These are phyloP conservation scores for Argyrosomus regius DNA, from an alignment of 2,797 vertebrate genomes.

Conservation along the genomic window DNA sequence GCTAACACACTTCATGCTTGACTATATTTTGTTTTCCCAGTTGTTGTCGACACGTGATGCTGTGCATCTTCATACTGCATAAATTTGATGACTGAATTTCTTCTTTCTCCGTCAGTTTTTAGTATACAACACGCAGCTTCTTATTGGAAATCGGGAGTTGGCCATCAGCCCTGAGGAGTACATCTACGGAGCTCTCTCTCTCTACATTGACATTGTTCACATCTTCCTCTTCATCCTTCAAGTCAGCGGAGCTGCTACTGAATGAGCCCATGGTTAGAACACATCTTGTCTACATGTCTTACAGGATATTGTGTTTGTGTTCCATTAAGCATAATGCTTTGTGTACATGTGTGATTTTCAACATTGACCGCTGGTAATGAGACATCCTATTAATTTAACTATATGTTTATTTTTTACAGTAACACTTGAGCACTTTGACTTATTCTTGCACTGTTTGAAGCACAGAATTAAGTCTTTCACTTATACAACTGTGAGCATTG, in stretches of 20 bases:
- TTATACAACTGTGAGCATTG: slow-evolving; percentile 19
- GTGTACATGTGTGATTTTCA: slow-evolving; percentile 3
- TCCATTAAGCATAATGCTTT: not conserved
- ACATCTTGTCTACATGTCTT: not conserved
- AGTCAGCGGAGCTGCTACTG: slow-evolving; percentile 84
- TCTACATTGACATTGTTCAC: slow-evolving; percentile 94
- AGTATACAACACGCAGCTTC: slow-evolving; percentile 95
- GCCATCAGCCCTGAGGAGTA: slow-evolving; percentile 95
- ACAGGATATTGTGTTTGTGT: slow-evolving; percentile 4
- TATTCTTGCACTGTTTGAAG: slow-evolving; percentile 24
- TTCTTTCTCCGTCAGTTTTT: slow-evolving; percentile 87
- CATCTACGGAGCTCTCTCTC: slow-evolving; percentile 91
- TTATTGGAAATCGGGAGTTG: slow-evolving; percentile 93
- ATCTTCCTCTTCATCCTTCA: slow-evolving; percentile 95
- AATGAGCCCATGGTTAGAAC: slow-evolving; percentile 52
- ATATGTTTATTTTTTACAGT: slow-evolving; percentile 34
- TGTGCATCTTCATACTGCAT: not conserved
- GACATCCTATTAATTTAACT: not conserved
- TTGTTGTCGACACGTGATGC: not conserved
- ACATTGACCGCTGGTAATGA: not conserved
- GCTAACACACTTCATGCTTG: not conserved
- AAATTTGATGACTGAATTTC: not conserved
- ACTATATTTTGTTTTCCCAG: not conserved
- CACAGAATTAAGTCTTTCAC: slow-evolving; percentile 2
- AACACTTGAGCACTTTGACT: slow-evolving; percentile 64